These are phyloP conservation scores for Orthonyx spaldingii DNA, from an alignment of 2,113 vertebrate genomes.

Conservation along the genomic window DNA sequence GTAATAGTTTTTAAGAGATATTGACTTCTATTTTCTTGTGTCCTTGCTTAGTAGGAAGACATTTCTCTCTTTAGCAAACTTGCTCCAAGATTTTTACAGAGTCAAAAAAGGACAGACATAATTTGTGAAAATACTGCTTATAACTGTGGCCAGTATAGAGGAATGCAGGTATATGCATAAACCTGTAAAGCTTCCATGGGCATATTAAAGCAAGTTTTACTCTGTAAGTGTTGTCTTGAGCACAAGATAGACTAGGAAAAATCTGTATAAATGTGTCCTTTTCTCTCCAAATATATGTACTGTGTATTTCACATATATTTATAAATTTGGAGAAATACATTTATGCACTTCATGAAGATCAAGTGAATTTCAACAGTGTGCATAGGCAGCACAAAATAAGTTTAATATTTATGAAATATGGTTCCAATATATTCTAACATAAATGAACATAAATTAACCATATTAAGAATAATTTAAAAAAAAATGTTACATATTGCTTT, in stretches of 20 bases:
- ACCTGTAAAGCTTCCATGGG: fast-evolving
- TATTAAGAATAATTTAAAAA: neutral
- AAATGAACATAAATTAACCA: neutral
- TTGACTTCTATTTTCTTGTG: neutral
- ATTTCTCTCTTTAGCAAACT: neutral
- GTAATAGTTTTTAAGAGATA: neutral
- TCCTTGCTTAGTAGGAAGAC: neutral
- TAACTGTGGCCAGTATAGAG: neutral
- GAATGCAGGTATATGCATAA: neutral
- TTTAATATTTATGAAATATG: neutral
- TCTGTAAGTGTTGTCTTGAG: neutral
- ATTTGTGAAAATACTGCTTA: neutral
- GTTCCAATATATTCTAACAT: neutral
- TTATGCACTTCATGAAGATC: neutral
- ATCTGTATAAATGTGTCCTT: neutral
- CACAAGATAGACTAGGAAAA: neutral
- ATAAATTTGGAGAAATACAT: neutral
- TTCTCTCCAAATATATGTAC: neutral
- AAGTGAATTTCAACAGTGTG: neutral
- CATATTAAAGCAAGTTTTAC: neutral
- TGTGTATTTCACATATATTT: neutral
- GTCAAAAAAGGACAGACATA: neutral
- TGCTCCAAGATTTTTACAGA: neutral
- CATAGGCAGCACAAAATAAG: neutral
- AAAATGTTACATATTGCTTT: neutral